A percentile compares a stretch with the other conserved stretches of the same genome.
Evolutionary conservation across 2,113 vertebrate genomes (phyloP).

Genomic region (Meles meles): DNA sequence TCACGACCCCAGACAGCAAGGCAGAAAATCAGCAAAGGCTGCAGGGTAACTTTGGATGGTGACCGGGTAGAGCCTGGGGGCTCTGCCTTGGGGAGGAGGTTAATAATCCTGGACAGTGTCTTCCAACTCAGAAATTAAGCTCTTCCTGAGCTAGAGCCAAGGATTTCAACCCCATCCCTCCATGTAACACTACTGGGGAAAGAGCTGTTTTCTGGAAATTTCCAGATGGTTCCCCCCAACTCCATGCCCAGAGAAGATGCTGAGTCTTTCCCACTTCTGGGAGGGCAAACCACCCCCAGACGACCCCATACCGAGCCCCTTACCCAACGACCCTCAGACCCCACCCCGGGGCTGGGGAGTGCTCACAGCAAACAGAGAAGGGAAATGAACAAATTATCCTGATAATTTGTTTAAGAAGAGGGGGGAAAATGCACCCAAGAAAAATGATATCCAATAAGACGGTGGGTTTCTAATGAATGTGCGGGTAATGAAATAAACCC

Average conservation of each 20-base stretch:
- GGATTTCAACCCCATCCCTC: accelerated
- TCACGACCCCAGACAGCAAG: not conserved
- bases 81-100: not conserved
- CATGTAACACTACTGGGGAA: not conserved
- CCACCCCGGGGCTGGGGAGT: not conserved
- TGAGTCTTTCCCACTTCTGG: not conserved
- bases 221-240: not conserved
- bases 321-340: not conserved
- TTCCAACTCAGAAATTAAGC: not conserved
- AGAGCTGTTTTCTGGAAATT: not conserved
- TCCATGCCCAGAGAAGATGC: not conserved
- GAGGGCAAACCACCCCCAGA: not conserved
- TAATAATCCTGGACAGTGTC: not conserved
- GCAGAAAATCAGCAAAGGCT: not conserved
- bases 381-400: constrained; percentile 84
- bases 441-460: constrained; percentile 81
- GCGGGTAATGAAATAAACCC: constrained; percentile 93
- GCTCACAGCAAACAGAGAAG: constrained; percentile 74
- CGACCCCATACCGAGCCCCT: not conserved
- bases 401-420: constrained; percentile 78
- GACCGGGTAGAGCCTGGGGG: accelerated
- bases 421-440: constrained; percentile 80
- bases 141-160: not conserved
- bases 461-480: constrained; percentile 91
- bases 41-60: not conserved